phyloP scores from a whole-genome alignment of 1,140 invertebrate species.

The Elysia chlorotica region DNA sequence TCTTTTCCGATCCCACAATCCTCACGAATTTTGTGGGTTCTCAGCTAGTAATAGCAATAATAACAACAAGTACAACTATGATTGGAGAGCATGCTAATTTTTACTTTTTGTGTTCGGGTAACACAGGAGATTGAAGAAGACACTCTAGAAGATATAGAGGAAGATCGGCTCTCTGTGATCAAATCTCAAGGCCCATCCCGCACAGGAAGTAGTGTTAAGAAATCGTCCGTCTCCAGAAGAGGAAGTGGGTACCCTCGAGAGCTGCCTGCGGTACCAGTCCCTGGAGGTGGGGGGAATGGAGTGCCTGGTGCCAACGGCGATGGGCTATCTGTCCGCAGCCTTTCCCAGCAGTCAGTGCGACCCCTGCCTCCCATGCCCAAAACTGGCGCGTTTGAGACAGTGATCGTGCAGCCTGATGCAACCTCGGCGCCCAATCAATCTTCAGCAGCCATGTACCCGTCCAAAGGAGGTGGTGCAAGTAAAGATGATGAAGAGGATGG shows the following conservation, averaged over 20 bases:
- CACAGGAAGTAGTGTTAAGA: not conserved
- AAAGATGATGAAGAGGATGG: not conserved
- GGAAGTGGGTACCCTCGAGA: not conserved
- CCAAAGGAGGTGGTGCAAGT: too few relatives aligned
- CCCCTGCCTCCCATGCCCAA: not conserved
- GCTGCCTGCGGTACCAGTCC: not conserved
- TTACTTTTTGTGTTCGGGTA: too few relatives aligned
- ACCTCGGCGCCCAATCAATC: not conserved
- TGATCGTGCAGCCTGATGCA: not conserved
- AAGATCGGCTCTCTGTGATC: conserved; percentile 24
- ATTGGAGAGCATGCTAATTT: too few relatives aligned
- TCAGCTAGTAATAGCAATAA: too few relatives aligned
- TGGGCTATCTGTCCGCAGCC: not conserved
- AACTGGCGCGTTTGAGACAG: conserved; percentile 7
- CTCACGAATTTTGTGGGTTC: too few relatives aligned
- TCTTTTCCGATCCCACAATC: too few relatives aligned
- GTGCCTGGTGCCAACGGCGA: not conserved
- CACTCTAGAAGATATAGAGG: conserved; percentile 43
- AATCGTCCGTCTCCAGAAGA: not conserved
- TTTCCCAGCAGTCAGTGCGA: conserved; percentile 8
- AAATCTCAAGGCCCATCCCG: not conserved
- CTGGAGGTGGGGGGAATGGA: not conserved
- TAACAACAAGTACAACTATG: too few relatives aligned
- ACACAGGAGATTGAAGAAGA: conserved; percentile 45
- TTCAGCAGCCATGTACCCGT: not conserved